Conservation (phyloP, 2,797 vertebrate genomes). For the Peromyscus nudipes region DNA sequence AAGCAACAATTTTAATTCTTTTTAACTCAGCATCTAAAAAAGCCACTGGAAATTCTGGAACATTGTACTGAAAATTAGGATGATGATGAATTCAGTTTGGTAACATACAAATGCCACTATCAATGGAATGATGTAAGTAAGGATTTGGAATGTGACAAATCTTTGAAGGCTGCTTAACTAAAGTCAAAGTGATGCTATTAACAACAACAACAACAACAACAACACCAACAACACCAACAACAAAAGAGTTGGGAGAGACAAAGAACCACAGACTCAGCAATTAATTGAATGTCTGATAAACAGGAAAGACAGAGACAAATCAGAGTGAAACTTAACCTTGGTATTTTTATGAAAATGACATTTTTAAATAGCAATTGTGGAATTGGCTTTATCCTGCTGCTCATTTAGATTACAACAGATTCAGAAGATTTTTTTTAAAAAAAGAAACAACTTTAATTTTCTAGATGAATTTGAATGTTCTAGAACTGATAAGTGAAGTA, state of each 20-base stretch:
- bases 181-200: conserved; percentile 52
- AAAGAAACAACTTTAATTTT: conserved; percentile 79
- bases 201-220: background rate
- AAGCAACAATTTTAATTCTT: conserved; percentile 43
- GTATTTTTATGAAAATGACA: conserved; percentile 66
- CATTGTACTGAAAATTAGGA: conserved; percentile 41
- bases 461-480: conserved; percentile 87
- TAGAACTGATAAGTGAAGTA: conserved; percentile 86
- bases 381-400: conserved; percentile 85
- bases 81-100: conserved; percentile 15
- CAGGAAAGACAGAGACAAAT: conserved; percentile 57
- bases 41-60: background rate
- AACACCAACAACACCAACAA: background rate
- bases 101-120: conserved; percentile 33
- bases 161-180: conserved; percentile 46
- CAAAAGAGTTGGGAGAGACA: conserved; percentile 33
- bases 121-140: conserved; percentile 38
- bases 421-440: conserved; percentile 79
- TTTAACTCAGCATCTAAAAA: conserved; percentile 11
- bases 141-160: background rate
- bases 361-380: conserved; percentile 74
- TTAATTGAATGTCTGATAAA: background rate
- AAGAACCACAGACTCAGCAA: background rate
- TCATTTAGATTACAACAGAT: conserved; percentile 87
- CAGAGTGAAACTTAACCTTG: conserved; percentile 24